Evolutionary conservation across 2,797 vertebrate genomes (phyloP), one percentile per base, ranked within the genome.

Genomic region (Tokudaia muenninki): DNA sequence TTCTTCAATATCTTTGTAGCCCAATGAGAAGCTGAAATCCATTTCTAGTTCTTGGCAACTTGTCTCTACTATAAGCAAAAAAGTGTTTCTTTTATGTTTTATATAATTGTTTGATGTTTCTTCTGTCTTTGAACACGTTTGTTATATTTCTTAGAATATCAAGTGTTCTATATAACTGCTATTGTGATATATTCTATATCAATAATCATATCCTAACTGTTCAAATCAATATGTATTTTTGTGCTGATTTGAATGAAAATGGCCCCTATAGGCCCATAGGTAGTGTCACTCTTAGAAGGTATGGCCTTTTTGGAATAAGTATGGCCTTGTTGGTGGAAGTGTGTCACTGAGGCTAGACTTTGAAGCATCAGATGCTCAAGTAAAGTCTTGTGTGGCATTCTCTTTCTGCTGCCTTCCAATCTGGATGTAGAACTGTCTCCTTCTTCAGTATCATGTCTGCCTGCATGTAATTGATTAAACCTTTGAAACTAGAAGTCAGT

Each of bases 61-160:
- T 95, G 24, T 91, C n/a, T 92, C 22, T 79, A 70, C 22, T 89
- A 0, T 41, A 86, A 91, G 55, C 16, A 87, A 94, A 90, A 86
- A 86, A 2, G 55, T 8, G 11, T 52, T 10, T 4, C 50, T 16
- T 52, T 83, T 83, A 24, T 19, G 24, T 61, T 63, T 61, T 83
- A 19, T 83, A 10, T 10, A 47, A 21, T 26, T 47, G 57, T 67
- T 50, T 65, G 61, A 94, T 55, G 8, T 67, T 4, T 50, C 26
- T 92, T 37, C 3, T 90, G 80, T 86, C 31, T 24, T 86, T 74
- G 57, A 83, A 44, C 16, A 63, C 19, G 2, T 61, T 61, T 44
- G 34, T 61, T 12, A 57, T 11, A 78, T 82, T 61, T 78, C n/a
- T 67, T 80, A 88, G 44, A 50, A 34, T 10, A 78, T 31, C 92